Evolutionary conservation across 1,140 invertebrate genomes (phyloP).

Genomic region (Charaxes varanes): DNA sequence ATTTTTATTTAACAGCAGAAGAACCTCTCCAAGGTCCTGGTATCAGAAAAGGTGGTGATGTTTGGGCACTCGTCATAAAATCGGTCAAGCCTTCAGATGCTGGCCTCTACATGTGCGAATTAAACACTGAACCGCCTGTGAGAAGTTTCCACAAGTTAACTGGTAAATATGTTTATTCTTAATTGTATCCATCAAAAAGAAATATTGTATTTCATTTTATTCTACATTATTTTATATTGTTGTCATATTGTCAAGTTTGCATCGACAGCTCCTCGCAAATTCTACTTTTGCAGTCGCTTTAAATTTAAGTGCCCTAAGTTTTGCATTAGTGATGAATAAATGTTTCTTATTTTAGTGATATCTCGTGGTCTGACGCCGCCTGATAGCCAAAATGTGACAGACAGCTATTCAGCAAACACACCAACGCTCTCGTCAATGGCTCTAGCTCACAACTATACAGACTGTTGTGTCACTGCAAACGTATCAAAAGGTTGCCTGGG

Average conservation of each 20-base stretch:
- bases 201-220: background rate
- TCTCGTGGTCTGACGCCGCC: constrained; percentile 73
- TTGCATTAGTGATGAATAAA: background rate
- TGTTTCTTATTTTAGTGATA: constrained; percentile 70
- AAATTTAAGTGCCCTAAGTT: background rate
- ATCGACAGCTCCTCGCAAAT: too few species aligned
- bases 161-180: too few species aligned
- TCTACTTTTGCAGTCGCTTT: too few species aligned
- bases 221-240: too few species aligned
- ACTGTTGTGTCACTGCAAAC: constrained; percentile 81
- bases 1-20: constrained; percentile 42
- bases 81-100: constrained; percentile 79
- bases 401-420: constrained; percentile 65
- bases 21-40: constrained; percentile 68
- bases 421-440: constrained; percentile 58
- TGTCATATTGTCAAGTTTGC: too few species aligned
- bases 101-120: constrained; percentile 87
- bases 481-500: constrained; percentile 82
- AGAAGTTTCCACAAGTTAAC: constrained; percentile 84
- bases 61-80: constrained; percentile 89
- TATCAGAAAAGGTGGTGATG: constrained; percentile 80
- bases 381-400: constrained; percentile 60
- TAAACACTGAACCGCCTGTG: constrained; percentile 85
- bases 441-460: constrained; percentile 82
- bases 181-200: too few species aligned